Base-by-base conservation (phyloP, 2,113 vertebrate species). In the Paraplagusia blochii region DNA sequence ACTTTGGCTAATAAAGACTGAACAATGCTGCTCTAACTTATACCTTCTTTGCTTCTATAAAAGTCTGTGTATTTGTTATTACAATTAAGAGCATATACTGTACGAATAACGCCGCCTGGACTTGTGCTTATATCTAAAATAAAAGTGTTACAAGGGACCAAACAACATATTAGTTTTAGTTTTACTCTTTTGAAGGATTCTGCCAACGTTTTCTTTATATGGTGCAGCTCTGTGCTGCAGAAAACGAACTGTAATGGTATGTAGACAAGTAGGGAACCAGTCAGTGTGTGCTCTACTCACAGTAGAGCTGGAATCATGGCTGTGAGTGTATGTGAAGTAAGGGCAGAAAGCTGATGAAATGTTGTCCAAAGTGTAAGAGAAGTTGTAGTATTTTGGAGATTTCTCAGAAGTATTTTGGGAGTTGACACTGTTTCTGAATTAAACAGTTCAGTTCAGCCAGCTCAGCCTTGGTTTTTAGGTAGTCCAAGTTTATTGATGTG, bases 61-160 rank as follows among this genome's bases (percentile, higher is more conserved):
- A 36, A 38, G 9, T 62, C 36, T 47, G 52, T 69, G 59, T 35
- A 35, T 74, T 72, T 67, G 60, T 53, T 19, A 76, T 65, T 63
- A 75, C 59, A 58, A 43, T 18, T 74, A 58, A 16, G 38, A 40
- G 58, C 58, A 58, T 62, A 66, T 65, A 58, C 35, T 81, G 64
- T 79, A 72, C 67, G 73, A 44, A 47, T 77, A 74, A 58, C 40
- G 58, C 40, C 40, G 63, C 43, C 59, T 65, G 75, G 63, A 81
- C 72, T 49, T 16, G 53, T 66, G 65, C 67, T 60, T 66, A 56
- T 60, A 42, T 11, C 22, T 66, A 48, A 66, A 8, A 42, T 44
- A 34, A 16, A 60, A 48, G 67, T 53, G 15, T 11, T 8, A 15
- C 11, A 16, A 61, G 56, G 84, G 81, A 82, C 84, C 84, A 84